Evolutionary conservation across 2,113 vertebrate genomes (phyloP), one percentile per base, ranked within the genome.

Genomic region (Cyprinodon tularosa): DNA sequence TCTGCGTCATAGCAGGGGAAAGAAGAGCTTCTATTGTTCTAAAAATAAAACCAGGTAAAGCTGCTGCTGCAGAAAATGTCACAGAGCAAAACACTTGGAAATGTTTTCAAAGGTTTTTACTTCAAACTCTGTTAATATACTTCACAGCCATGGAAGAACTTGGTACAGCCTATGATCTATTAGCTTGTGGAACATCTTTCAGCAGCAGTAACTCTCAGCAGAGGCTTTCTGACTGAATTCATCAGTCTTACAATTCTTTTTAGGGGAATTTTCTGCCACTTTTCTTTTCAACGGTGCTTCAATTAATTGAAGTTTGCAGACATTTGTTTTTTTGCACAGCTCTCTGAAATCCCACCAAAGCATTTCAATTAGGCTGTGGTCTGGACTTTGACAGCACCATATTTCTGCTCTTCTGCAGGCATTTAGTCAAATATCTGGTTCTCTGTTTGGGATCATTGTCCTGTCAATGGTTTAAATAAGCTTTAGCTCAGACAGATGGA

Each of bases 1-100:
- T 65, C 73, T 73, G 57, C 68, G 66, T 64, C n/a, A 57, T 57
- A 20, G 8, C 50, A n/a, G 42, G 12, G 71, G 48, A 15, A 44
- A 74, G 20, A 66, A 20, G 7, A 68, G 36, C 29, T 61, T n/a
- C 62, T 61, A 37, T 74, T 40, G 62, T 20, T 42, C 65, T n/a
- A 62, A 20, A 40, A 66, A 72, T 47, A 29, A 45, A 6, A 8
- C 11, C 5, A 29, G 12, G 10, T 59, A 66, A 69, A 36, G 29
- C 12, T 72, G 39, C 12, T 47, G 11, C 57, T 36, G 13, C 37
- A 15, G 57, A 20, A 38, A 15, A 78, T 73, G 72, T 75, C 60
- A 68, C 29, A 48, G 37, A 50, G 15, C 15, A 12, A 66, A 45
- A 45, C 44, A 45, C 44, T 11, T 45, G 50, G 3, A 57, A 20